A percentile compares a stretch with the other conserved stretches of the same genome.
Conservation (phyloP, 2,797 vertebrate species). For the Spinibarbus caldwelli region DNA sequence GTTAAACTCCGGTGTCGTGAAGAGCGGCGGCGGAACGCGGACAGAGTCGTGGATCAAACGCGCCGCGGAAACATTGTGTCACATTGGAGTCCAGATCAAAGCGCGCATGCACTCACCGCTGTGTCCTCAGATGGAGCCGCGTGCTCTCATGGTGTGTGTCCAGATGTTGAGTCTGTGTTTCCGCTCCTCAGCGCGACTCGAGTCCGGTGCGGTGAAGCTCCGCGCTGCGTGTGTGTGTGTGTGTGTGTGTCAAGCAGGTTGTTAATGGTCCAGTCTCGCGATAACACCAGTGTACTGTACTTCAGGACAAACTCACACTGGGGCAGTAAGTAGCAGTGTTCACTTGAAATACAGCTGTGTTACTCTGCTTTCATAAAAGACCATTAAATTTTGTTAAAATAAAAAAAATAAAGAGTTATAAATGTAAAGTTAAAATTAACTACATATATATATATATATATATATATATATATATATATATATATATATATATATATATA, state of each 20-base stretch:
- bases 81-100: slow-evolving; percentile 53
- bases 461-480: no score
- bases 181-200: slow-evolving; percentile 76
- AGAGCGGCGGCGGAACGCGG: slow-evolving; percentile 73
- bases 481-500: no score
- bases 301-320: slow-evolving; percentile 80
- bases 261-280: slow-evolving; percentile 89
- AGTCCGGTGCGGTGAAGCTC: slow-evolving; percentile 79
- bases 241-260: slow-evolving; percentile 85
- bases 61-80: slow-evolving; percentile 58
- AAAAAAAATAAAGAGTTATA: not conserved
- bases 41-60: slow-evolving; percentile 56
- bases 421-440: not conserved
- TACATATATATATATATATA: no score
- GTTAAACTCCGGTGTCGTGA: not conserved
- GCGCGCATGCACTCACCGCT: slow-evolving; percentile 74
- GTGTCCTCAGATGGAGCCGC: slow-evolving; percentile 65
- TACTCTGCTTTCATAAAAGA: not conserved
- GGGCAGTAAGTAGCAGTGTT: slow-evolving; percentile 80
- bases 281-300: slow-evolving; percentile 82
- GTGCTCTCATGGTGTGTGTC: slow-evolving; percentile 80
- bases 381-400: not conserved
- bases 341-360: slow-evolving; percentile 61
- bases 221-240: slow-evolving; percentile 66
- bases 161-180: slow-evolving; percentile 82